Conservation (phyloP, 2,888 invertebrate species). For the Bellardia pandia region DNA sequence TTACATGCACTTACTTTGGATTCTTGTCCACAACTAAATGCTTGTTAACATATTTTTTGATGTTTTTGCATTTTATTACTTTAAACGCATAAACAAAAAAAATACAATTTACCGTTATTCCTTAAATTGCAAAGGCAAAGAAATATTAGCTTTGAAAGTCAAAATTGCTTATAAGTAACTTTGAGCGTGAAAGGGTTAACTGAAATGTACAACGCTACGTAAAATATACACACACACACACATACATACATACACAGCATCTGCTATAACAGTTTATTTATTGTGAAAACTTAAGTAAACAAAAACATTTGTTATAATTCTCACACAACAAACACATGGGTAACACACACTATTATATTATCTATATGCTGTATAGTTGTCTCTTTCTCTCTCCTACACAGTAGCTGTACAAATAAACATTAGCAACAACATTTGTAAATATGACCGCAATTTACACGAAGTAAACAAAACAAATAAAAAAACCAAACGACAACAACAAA, state of each 20-base stretch:
- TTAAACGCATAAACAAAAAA: too few relatives aligned
- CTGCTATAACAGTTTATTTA: conserved; percentile 47
- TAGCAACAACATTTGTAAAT: conserved; percentile 54
- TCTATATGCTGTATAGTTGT: too few relatives aligned
- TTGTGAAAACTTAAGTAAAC: conserved; percentile 30
- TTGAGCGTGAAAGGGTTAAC: too few relatives aligned
- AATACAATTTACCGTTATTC: too few relatives aligned
- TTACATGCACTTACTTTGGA: too few relatives aligned
- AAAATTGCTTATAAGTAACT: too few relatives aligned
- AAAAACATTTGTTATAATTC: conserved; percentile 41
- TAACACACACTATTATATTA: not conserved
- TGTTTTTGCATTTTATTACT: too few relatives aligned
- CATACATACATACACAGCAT: not conserved
- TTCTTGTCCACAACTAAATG: too few relatives aligned
- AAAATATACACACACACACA: conserved; percentile 33
- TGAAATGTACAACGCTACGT: conserved; percentile 17
- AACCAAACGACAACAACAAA: not conserved
- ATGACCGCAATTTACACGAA: conserved; percentile 56
- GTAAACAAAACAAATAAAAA: conserved; percentile 22
- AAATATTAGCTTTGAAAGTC: too few relatives aligned
- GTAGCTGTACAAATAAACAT: conserved; percentile 27
- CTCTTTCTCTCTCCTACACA: not conserved
- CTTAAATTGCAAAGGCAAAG: too few relatives aligned
- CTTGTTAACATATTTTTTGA: too few relatives aligned
- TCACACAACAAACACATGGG: not conserved